phyloP scores from a whole-genome alignment of 1,140 invertebrate genomes.

The Mactra quadrangularis region DNA sequence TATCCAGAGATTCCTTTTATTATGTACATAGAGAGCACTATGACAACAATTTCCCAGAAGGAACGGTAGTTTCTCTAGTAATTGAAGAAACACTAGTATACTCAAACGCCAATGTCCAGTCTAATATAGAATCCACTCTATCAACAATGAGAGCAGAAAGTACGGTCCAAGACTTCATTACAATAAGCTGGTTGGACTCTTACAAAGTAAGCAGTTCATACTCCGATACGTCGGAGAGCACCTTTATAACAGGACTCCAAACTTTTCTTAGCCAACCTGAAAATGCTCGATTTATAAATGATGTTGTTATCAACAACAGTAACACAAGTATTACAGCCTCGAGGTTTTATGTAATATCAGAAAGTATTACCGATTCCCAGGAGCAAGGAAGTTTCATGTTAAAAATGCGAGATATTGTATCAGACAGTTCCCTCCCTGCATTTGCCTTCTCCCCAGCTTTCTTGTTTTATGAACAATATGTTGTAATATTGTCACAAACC shows the following conservation, averaged over 20 bases:
- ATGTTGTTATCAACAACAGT: conserved; percentile 92
- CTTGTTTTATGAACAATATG: conserved; percentile 88
- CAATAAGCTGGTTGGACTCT: conserved; percentile 49
- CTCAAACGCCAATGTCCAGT: conserved; percentile 3
- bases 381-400: conserved; percentile 74
- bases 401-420: conserved; percentile 68
- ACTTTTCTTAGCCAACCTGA: conserved; percentile 85
- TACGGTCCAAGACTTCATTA: conserved; percentile 13
- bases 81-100: conserved; percentile 22
- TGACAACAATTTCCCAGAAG: conserved; percentile 18
- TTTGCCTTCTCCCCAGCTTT: conserved; percentile 75
- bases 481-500: conserved; percentile 96
- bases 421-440: conserved; percentile 65
- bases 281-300: conserved; percentile 87
- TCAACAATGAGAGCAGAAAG: background rate
- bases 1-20: conserved; percentile 80
- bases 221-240: conserved; percentile 82
- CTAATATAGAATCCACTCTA: background rate
- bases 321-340: conserved; percentile 90
- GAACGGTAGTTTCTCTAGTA: conserved; percentile 36
- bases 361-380: conserved; percentile 65
- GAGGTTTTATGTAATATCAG: conserved; percentile 70
- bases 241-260: conserved; percentile 91
- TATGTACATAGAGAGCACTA: conserved; percentile 42
- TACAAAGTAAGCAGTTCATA: conserved; percentile 36